Conservation (phyloP, 92 coral and sea anemone species). For the Porites cylindrica region DNA sequence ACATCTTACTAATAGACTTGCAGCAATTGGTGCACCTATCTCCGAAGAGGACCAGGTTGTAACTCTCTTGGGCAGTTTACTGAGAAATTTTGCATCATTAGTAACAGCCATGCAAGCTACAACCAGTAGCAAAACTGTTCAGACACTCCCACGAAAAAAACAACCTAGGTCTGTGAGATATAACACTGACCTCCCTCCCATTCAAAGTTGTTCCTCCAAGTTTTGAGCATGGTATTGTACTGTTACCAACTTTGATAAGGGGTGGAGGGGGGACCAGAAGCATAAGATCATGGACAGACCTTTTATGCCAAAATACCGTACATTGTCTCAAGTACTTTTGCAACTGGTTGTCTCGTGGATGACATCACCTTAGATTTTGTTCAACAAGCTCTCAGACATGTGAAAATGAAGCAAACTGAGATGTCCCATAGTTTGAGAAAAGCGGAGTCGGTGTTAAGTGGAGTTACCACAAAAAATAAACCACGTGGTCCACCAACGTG, state of each 20-base stretch:
- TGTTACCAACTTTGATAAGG: too few species aligned
- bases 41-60: conserved; percentile 67
- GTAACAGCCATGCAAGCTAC: conserved; percentile 67
- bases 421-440: conserved; percentile 22
- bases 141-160: too few species aligned
- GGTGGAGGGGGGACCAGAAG: too few species aligned
- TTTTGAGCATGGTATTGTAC: too few species aligned
- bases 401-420: conserved; percentile 61
- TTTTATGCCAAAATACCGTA: too few species aligned
- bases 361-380: conserved; percentile 54
- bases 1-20: conserved; percentile 63
- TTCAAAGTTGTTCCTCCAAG: too few species aligned
- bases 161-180: too few species aligned
- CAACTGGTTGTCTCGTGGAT: conserved; percentile 12
- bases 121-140: neutral
- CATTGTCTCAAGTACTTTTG: too few species aligned
- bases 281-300: too few species aligned
- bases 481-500: too few species aligned
- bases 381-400: conserved; percentile 60
- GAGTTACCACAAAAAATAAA: too few species aligned
- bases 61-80: conserved; percentile 62
- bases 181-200: too few species aligned
- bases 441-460: neutral
- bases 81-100: conserved; percentile 62
- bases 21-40: conserved; percentile 70